A percentile compares a stretch with the other conserved stretches of the same genome.
phyloP scores from a whole-genome alignment of 2,113 vertebrate genomes.

The Muntiacus reevesi region DNA sequence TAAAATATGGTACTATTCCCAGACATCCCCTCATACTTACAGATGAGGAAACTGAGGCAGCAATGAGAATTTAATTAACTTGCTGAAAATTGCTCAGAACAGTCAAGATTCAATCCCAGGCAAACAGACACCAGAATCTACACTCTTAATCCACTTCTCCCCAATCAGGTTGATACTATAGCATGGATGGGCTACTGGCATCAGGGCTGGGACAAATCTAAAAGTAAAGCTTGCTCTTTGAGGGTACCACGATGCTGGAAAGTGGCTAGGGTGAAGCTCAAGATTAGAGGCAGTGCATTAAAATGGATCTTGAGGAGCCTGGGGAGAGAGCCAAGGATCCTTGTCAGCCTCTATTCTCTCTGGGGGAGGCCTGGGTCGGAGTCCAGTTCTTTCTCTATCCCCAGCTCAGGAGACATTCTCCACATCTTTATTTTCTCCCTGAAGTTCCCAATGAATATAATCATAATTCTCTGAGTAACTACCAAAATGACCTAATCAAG shows the following conservation, averaged over 20 bases:
- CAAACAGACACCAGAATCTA: background rate
- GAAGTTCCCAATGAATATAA: background rate
- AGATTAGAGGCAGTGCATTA: background rate
- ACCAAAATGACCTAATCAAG: background rate
- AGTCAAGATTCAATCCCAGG: background rate
- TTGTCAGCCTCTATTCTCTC: background rate
- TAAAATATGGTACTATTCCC: background rate
- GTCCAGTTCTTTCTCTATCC: background rate
- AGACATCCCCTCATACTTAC: background rate
- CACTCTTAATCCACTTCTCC: background rate
- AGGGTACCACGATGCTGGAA: background rate
- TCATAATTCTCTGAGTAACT: background rate
- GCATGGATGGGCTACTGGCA: background rate
- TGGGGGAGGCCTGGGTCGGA: background rate
- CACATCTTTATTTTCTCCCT: background rate
- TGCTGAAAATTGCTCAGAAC: background rate
- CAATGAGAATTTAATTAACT: constrained; percentile 22
- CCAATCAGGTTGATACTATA: background rate
- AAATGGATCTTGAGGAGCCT: background rate
- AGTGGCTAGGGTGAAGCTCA: background rate
- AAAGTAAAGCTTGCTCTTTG: background rate
- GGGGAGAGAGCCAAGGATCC: background rate
- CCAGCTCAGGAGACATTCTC: background rate
- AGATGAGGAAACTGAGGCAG: constrained; percentile 48
- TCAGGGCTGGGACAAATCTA: background rate